These are phyloP conservation scores for Paratilapia polleni DNA, from an alignment of 2,113 vertebrate species.

Conservation along the genomic window DNA sequence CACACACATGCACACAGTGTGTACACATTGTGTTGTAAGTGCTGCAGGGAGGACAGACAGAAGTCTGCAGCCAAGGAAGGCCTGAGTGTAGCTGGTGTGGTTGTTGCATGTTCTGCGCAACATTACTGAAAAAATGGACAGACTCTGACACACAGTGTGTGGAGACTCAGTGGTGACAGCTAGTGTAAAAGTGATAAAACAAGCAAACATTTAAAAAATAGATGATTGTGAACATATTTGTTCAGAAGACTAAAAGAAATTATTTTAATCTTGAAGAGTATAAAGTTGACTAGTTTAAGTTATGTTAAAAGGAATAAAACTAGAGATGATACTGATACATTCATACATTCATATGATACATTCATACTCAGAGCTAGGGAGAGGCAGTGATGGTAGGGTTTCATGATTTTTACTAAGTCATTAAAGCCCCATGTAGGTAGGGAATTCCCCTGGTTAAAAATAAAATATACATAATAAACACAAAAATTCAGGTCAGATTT, in stretches of 20 bases:
- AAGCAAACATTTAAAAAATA: not conserved
- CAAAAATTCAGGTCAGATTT: not conserved
- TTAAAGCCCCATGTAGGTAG: not conserved
- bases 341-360: not conserved
- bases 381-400: not conserved
- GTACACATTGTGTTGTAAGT: not conserved
- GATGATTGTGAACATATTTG: not conserved
- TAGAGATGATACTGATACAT: not conserved
- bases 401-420: not conserved
- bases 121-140: not conserved
- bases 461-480: not conserved
- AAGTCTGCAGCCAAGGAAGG: not conserved
- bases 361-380: not conserved
- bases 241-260: not conserved
- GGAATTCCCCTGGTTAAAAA: not conserved
- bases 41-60: not conserved
- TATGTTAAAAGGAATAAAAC: not conserved
- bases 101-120: not conserved
- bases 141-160: not conserved
- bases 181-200: not conserved
- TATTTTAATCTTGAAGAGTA: not conserved
- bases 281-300: not conserved
- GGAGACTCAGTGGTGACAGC: not conserved
- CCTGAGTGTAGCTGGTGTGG: not conserved
- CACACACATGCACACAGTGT: slow-evolving; percentile 7